A percentile compares a stretch with the other conserved stretches of the same genome.
These are phyloP conservation scores for Luperina nickerlii DNA, from an alignment of 2,888 invertebrate genomes.

Conservation along the genomic window DNA sequence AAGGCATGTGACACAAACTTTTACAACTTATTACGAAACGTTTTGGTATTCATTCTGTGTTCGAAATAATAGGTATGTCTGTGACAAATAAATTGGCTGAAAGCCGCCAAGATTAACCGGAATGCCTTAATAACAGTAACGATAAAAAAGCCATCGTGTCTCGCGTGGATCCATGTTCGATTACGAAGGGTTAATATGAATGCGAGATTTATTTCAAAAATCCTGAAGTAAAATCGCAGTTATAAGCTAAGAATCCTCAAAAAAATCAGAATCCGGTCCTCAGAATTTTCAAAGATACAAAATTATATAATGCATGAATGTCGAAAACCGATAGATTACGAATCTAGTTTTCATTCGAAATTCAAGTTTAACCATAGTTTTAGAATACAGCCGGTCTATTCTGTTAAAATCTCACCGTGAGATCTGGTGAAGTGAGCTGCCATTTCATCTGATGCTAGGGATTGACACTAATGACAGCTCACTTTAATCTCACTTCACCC, in stretches of 20 bases:
- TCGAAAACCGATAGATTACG: background rate
- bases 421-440: no score
- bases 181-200: background rate
- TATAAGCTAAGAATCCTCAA: background rate
- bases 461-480: no score
- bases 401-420: no score
- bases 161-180: background rate
- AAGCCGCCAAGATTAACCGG: background rate
- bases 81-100: background rate
- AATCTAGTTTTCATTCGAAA: slow-evolving; percentile 17
- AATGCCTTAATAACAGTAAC: background rate
- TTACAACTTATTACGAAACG: slow-evolving; percentile 7
- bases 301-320: background rate
- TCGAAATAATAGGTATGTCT: slow-evolving; percentile 9
- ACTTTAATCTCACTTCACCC: no score
- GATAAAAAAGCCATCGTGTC: background rate
- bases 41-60: background rate
- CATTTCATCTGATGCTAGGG: no score
- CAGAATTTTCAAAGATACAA: background rate
- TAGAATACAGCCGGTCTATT: background rate
- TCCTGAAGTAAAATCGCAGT: background rate
- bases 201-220: no score
- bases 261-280: no score
- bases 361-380: background rate
- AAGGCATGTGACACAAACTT: slow-evolving; percentile 34